These are phyloP conservation scores for Papilio polytes DNA, from an alignment of 1,140 invertebrate genomes.

Conservation along the genomic window DNA sequence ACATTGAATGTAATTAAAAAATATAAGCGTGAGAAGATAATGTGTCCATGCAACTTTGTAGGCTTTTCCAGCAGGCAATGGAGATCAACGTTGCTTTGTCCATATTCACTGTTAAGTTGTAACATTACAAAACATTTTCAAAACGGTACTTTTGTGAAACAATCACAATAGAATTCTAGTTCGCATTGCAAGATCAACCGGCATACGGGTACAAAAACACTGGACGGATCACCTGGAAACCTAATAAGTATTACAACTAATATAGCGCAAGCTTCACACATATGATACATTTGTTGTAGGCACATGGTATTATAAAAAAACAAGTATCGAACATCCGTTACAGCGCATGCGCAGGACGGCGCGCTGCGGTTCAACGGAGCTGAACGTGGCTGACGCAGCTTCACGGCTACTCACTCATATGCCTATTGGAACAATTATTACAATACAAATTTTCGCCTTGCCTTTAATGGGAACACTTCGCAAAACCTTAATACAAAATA, in stretches of 20 bases:
- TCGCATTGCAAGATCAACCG: conserved; percentile 60
- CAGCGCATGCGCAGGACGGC: conserved; percentile 62
- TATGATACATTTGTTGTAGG: conserved; percentile 7
- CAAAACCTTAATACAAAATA: conserved; percentile 62
- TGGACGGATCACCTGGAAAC: conserved; percentile 55
- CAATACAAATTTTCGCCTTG: conserved; percentile 56
- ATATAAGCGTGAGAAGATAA: background rate
- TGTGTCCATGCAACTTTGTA: background rate
- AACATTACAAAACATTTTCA: conserved; percentile 40
- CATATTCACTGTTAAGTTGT: conserved; percentile 26
- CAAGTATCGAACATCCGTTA: conserved; percentile 76
- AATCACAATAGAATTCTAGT: conserved; percentile 60
- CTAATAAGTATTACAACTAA: conserved; percentile 44
- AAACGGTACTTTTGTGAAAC: conserved; percentile 52
- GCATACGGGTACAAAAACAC: conserved; percentile 48
- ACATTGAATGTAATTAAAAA: background rate
- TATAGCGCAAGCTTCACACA: conserved; percentile 37
- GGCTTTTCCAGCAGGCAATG: background rate
- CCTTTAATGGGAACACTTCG: conserved; percentile 60
- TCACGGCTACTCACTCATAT: conserved; percentile 58
- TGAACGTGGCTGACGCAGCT: conserved; percentile 59
- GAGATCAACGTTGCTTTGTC: conserved; percentile 14
- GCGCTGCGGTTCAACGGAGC: conserved; percentile 76
- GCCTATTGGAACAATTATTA: conserved; percentile 46
- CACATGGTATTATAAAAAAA: conserved; percentile 48